Percentiles rank a stretch among this genome's conserved stretches.
These are phyloP conservation scores for Deilephila elpenor DNA, from an alignment of 2,888 invertebrate species.

Conservation along the genomic window DNA sequence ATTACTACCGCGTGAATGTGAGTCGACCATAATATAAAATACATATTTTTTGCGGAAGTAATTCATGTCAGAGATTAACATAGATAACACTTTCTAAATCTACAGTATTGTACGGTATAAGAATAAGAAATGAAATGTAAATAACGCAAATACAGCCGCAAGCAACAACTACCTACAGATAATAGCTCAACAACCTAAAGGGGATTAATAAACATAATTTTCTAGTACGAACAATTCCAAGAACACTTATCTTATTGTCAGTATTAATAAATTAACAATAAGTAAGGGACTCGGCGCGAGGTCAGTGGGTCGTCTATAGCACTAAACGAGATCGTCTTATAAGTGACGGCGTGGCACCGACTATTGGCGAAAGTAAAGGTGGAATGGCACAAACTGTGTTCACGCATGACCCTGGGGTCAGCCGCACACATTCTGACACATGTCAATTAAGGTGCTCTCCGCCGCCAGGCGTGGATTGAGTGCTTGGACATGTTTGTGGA, in stretches of 20 bases:
- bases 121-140: background rate
- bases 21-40: background rate
- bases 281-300: slow-evolving; percentile 50
- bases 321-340: slow-evolving; percentile 63
- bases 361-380: slow-evolving; percentile 75
- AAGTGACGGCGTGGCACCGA: slow-evolving; percentile 45
- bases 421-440: slow-evolving; percentile 81
- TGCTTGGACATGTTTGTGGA: slow-evolving; percentile 81
- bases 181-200: slow-evolving; percentile 33
- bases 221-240: slow-evolving; percentile 21
- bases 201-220: slow-evolving; percentile 27
- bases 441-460: slow-evolving; percentile 81
- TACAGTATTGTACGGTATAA: background rate
- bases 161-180: slow-evolving; percentile 30
- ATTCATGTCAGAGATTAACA: background rate
- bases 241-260: slow-evolving; percentile 37
- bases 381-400: slow-evolving; percentile 76
- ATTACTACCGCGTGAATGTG: background rate
- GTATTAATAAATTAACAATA: slow-evolving; percentile 51
- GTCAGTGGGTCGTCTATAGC: slow-evolving; percentile 57
- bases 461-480: slow-evolving; percentile 77
- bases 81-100: background rate
- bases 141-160: slow-evolving; percentile 9
- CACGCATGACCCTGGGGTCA: slow-evolving; percentile 81
- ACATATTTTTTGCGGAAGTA: background rate